Evolutionary conservation across 2,797 vertebrate genomes (phyloP).

Genomic region (Masticophis lateralis): DNA sequence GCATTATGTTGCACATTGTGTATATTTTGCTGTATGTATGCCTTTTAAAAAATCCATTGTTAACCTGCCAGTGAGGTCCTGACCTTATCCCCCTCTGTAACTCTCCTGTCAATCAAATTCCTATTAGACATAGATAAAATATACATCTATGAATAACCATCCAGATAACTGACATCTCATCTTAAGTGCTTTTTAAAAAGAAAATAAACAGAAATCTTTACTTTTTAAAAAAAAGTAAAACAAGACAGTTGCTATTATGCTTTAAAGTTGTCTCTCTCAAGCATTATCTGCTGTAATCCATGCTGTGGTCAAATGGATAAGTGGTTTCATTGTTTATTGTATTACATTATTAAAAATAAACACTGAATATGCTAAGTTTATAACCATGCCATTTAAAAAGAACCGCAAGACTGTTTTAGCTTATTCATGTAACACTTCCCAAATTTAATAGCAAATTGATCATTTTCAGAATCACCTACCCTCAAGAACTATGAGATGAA

Average conservation of each 20-base stretch:
- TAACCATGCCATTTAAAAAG: neutral
- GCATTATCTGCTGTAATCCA: neutral
- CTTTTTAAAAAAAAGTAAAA: slow-evolving; percentile 23
- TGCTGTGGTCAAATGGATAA: neutral
- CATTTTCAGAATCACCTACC: neutral
- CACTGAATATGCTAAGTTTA: neutral
- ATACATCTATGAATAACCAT: slow-evolving; percentile 57
- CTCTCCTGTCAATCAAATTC: slow-evolving; percentile 68
- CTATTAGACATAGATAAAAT: slow-evolving; percentile 61
- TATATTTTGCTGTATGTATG: slow-evolving; percentile 56
- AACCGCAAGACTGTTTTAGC: neutral
- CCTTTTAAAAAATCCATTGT: slow-evolving; percentile 63
- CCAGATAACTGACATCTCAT: slow-evolving; percentile 59
- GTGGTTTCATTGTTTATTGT: neutral
- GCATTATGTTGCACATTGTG: slow-evolving; percentile 14
- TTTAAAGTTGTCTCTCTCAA: neutral
- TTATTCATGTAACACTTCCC: neutral
- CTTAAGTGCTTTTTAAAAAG: slow-evolving; percentile 29
- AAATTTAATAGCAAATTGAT: neutral
- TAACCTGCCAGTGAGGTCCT: slow-evolving; percentile 58
- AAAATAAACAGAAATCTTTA: neutral
- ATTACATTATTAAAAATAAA: neutral
- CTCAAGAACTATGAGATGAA: neutral
- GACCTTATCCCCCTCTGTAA: slow-evolving; percentile 64
- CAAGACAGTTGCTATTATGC: neutral